Evolutionary conservation across 2,113 vertebrate species (phyloP).

Genomic region (Ginglymostoma cirratum): DNA sequence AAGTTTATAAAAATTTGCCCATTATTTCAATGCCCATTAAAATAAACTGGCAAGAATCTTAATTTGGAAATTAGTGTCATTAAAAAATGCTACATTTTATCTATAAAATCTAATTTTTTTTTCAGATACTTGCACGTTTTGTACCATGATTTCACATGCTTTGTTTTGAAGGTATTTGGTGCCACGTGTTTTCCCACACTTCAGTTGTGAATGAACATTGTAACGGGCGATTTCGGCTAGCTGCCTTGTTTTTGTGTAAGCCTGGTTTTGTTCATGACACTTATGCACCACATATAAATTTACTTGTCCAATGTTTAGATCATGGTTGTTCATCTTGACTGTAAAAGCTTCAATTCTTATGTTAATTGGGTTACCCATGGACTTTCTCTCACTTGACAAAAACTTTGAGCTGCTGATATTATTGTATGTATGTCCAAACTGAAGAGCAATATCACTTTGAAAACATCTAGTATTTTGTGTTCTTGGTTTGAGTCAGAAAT

Average conservation of each 20-base stretch:
- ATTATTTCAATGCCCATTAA: neutral
- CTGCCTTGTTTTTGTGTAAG: neutral
- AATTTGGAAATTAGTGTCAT: neutral
- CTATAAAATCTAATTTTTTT: neutral
- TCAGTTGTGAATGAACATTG: neutral
- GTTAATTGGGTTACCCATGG: neutral
- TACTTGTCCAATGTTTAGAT: neutral
- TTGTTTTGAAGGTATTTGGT: neutral
- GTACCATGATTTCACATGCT: neutral
- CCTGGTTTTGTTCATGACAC: neutral
- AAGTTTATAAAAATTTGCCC: neutral
- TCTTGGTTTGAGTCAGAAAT: neutral
- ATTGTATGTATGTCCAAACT: neutral
- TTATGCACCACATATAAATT: neutral
- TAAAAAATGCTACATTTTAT: neutral
- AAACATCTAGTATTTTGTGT: neutral
- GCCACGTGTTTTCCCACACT: neutral
- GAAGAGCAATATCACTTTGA: neutral
- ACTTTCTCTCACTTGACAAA: neutral
- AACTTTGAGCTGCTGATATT: neutral
- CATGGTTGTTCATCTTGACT: neutral
- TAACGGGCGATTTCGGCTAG: neutral
- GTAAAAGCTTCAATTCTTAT: neutral
- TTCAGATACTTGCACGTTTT: neutral
- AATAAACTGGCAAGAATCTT: neutral